phyloP scores from a whole-genome alignment of 2,888 invertebrate genomes.

The Camptogramma bilineatum region DNA sequence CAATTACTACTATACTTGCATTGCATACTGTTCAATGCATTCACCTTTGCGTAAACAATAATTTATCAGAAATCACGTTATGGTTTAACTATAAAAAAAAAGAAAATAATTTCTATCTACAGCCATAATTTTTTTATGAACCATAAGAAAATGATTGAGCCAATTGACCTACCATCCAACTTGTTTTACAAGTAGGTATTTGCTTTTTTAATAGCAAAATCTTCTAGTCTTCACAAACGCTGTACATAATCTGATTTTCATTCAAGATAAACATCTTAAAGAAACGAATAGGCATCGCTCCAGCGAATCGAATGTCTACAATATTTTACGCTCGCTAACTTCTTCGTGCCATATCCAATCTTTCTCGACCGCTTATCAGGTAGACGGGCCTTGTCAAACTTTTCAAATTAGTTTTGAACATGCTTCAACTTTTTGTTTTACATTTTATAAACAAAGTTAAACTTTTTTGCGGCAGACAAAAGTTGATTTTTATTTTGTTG shows the following conservation, averaged over 20 bases:
- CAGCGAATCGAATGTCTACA: constrained; percentile 58
- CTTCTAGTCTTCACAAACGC: constrained; percentile 7
- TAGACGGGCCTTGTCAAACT: constrained; percentile 73
- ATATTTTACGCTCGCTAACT: constrained; percentile 72
- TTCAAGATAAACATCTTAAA: constrained; percentile 50
- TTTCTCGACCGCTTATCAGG: constrained; percentile 73
- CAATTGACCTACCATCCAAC: too few relatives aligned
- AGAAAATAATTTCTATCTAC: too few relatives aligned
- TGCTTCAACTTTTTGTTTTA: constrained; percentile 55
- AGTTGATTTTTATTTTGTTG: constrained; percentile 18
- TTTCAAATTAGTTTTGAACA: constrained; percentile 73
- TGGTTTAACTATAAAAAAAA: too few relatives aligned
- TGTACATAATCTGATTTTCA: constrained; percentile 25
- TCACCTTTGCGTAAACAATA: too few relatives aligned
- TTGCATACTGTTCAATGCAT: too few relatives aligned
- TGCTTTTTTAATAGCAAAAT: constrained; percentile 9
- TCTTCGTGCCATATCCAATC: constrained; percentile 71
- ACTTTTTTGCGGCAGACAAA: constrained; percentile 34
- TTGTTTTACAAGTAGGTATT: too few relatives aligned
- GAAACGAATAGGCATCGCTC: constrained; percentile 56
- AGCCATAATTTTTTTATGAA: too few relatives aligned
- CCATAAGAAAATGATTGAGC: too few relatives aligned
- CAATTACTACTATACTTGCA: not conserved
- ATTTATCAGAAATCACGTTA: too few relatives aligned
- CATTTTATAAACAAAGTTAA: constrained; percentile 54